Percentiles rank a stretch among this genome's conserved stretches.
Conservation (phyloP, 2,113 vertebrate genomes). For the Percopsis transmontana region DNA sequence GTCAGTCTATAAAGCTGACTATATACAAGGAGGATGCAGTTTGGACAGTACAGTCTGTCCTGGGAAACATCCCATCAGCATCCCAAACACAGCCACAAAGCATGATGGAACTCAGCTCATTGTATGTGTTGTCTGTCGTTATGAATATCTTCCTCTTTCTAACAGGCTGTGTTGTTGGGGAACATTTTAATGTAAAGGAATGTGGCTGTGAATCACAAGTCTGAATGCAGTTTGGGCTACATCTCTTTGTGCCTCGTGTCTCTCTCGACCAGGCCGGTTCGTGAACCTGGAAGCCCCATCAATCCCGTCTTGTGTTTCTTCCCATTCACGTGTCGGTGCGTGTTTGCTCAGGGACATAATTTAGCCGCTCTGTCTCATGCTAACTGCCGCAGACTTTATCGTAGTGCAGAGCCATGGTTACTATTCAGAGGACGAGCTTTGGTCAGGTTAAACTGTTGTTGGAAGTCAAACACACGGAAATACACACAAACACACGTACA, state of each 20-base stretch:
- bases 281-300: conserved; percentile 70
- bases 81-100: conserved; percentile 13
- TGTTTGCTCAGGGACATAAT: conserved; percentile 80
- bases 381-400: conserved; percentile 66
- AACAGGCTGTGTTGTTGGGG: conserved; percentile 52
- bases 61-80: not conserved
- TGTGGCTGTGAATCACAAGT: conserved; percentile 56
- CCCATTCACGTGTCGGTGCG: conserved; percentile 74
- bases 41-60: not conserved
- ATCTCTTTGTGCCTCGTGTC: conserved; percentile 43
- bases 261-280: conserved; percentile 47
- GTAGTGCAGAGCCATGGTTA: conserved; percentile 66
- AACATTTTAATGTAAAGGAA: conserved; percentile 76
- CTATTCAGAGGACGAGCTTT: conserved; percentile 60
- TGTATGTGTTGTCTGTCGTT: conserved; percentile 44
- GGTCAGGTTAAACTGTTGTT: conserved; percentile 51
- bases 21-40: too few relatives aligned
- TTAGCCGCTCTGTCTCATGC: conserved; percentile 76
- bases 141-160: conserved; percentile 54
- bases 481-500: not conserved
- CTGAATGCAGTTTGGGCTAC: conserved; percentile 64
- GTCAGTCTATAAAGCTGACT: too few relatives aligned
- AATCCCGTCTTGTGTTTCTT: conserved; percentile 70
- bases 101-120: conserved; percentile 36
- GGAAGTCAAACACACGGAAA: conserved; percentile 46